These are phyloP conservation scores for Oophaga sylvatica DNA, from an alignment of 2,797 vertebrate species.

Conservation along the genomic window DNA sequence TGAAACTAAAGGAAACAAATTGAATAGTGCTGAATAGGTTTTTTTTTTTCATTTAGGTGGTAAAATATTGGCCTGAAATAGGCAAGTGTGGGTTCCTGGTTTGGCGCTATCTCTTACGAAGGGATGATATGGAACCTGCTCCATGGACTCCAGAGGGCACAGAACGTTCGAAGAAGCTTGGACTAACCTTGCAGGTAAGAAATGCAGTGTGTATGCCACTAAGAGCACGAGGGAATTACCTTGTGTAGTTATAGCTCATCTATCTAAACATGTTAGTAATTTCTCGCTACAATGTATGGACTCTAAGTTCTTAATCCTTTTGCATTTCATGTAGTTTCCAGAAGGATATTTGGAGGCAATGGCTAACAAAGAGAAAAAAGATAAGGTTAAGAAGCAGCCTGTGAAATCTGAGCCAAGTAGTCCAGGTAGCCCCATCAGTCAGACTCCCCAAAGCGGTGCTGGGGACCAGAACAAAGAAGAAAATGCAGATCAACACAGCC, in stretches of 20 bases:
- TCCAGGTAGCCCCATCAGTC: slow-evolving; percentile 59
- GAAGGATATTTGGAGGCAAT: slow-evolving; percentile 94
- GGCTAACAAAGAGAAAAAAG: slow-evolving; percentile 93
- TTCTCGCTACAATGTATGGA: too few relatives aligned
- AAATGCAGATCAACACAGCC: slow-evolving; percentile 33
- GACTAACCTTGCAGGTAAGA: slow-evolving; percentile 90
- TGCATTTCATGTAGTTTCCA: slow-evolving; percentile 83
- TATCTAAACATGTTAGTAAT: background rate
- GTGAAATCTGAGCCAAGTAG: slow-evolving; percentile 73
- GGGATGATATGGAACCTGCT: slow-evolving; percentile 93
- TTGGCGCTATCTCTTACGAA: slow-evolving; percentile 95
- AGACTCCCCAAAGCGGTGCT: slow-evolving; percentile 24
- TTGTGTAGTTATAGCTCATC: background rate
- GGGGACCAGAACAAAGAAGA: slow-evolving; percentile 37
- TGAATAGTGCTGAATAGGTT: slow-evolving; percentile 53
- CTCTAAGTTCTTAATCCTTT: background rate
- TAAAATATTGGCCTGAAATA: slow-evolving; percentile 99
- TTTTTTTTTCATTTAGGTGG: slow-evolving; percentile 80
- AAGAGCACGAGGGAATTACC: background rate
- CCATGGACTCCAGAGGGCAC: slow-evolving; percentile 96
- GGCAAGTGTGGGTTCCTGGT: slow-evolving; percentile 98
- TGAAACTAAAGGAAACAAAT: slow-evolving; percentile 32
- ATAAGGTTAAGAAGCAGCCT: slow-evolving; percentile 82
- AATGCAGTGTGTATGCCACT: background rate
- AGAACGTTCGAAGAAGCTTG: slow-evolving; percentile 90